A percentile compares a stretch with the other conserved stretches of the same genome.
phyloP scores from a whole-genome alignment of 2,888 invertebrate genomes.

The Sinelater perroti region DNA sequence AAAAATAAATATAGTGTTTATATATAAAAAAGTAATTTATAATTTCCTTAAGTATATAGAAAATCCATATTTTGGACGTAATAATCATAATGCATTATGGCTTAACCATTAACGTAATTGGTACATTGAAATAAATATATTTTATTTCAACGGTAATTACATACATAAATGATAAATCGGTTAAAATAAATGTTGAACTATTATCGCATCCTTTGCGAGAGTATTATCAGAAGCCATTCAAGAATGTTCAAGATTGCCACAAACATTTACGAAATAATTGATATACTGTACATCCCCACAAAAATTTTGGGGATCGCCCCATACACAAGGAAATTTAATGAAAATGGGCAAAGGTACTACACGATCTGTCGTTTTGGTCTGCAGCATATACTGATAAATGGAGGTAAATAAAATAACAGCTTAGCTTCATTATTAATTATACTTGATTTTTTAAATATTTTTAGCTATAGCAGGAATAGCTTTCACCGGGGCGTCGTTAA shows the following conservation, averaged over 20 bases:
- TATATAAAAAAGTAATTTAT: too few relatives aligned
- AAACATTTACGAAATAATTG: conserved; percentile 11
- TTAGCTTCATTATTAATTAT: neutral
- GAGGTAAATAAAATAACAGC: neutral
- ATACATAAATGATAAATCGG: too few relatives aligned
- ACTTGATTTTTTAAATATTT: neutral
- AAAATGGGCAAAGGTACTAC: neutral
- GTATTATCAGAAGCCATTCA: too few relatives aligned
- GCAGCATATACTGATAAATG: neutral
- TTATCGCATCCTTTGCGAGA: too few relatives aligned
- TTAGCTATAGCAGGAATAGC: neutral
- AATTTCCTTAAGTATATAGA: too few relatives aligned
- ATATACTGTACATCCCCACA: neutral
- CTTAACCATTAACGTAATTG: too few relatives aligned
- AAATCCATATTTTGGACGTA: too few relatives aligned
- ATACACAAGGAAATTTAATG: conserved; percentile 1
- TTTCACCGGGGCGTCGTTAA: neutral
- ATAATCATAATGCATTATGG: too few relatives aligned
- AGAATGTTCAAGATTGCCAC: conserved; percentile 14
- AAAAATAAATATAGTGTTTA: too few relatives aligned
- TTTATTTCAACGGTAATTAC: too few relatives aligned
- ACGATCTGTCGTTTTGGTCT: neutral
- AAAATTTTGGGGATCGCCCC: conserved; percentile 18
- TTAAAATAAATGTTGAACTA: too few relatives aligned
- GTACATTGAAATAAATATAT: too few relatives aligned